Conservation (phyloP, 1,140 invertebrate species). For the Atta colombica region DNA sequence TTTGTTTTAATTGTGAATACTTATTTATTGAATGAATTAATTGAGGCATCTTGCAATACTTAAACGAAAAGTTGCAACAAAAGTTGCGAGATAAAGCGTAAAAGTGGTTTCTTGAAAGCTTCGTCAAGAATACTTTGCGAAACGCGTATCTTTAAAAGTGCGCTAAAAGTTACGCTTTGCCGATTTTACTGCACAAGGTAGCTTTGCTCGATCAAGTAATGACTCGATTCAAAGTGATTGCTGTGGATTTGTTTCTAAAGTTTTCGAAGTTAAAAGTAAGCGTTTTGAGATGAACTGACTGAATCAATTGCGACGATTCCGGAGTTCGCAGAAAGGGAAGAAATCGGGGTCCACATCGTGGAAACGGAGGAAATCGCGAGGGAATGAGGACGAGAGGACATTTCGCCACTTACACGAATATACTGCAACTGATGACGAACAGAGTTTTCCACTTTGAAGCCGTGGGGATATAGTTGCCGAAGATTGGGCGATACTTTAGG, state of each 20-base stretch:
- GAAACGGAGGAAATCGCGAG: neutral
- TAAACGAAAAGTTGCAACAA: neutral
- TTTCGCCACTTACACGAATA: conserved; percentile 35
- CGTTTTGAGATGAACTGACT: conserved; percentile 29
- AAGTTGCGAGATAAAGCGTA: conserved; percentile 15
- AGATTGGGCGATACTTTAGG: conserved; percentile 38
- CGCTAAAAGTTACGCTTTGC: conserved; percentile 30
- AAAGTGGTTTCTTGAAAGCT: conserved; percentile 23
- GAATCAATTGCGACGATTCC: conserved; percentile 24
- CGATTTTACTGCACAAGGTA: neutral
- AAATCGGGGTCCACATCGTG: neutral
- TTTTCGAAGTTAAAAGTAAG: conserved; percentile 5
- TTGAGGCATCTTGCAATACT: conserved; percentile 3
- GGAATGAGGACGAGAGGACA: neutral
- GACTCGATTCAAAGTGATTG: conserved; percentile 4
- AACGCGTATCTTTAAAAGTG: conserved; percentile 30
- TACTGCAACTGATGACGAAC: conserved; percentile 51
- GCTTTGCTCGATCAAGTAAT: conserved; percentile 31
- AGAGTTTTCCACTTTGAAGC: conserved; percentile 57
- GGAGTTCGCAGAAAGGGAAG: neutral
- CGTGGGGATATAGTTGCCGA: conserved; percentile 5
- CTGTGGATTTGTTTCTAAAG: conserved; percentile 41
- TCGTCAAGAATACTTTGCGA: conserved; percentile 25
- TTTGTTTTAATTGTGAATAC: neutral
- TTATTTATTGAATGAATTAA: neutral